phyloP scores from a whole-genome alignment of 2,797 vertebrate species.

The Perodicticus potto region DNA sequence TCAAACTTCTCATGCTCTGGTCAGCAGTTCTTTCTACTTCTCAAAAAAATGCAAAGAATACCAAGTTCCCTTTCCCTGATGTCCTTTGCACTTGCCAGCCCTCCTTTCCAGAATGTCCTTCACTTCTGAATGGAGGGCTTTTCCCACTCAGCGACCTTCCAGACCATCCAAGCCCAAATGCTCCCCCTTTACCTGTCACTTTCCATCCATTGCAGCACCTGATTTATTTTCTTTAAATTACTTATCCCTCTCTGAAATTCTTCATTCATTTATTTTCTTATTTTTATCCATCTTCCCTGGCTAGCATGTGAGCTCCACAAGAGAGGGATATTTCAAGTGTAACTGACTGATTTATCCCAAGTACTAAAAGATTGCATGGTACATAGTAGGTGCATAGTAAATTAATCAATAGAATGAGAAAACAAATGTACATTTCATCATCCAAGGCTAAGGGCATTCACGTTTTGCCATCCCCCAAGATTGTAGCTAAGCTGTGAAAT shows the following conservation, averaged over 20 bases:
- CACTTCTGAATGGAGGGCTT: neutral
- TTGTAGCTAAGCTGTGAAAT: slow-evolving; percentile 59
- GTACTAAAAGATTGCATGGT: neutral
- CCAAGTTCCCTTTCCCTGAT: neutral
- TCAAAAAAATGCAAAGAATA: neutral
- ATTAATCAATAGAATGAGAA: slow-evolving; percentile 27
- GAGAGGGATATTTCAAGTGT: neutral
- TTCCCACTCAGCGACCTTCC: neutral
- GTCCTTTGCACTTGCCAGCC: neutral
- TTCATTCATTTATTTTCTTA: slow-evolving; percentile 1
- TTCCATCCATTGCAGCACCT: neutral
- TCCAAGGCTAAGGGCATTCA: neutral
- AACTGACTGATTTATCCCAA: neutral
- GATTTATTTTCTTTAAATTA: slow-evolving; percentile 8
- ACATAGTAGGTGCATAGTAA: neutral
- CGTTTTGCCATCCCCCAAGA: neutral
- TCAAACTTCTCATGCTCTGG: neutral
- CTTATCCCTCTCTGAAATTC: slow-evolving; percentile 26
- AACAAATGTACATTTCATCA: neutral
- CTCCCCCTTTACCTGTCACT: neutral
- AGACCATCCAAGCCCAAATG: neutral
- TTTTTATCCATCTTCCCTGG: neutral
- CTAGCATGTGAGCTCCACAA: neutral
- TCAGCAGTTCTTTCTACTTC: neutral
- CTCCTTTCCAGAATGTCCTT: neutral